These are phyloP conservation scores for Synodontis membranacea DNA, from an alignment of 2,113 vertebrate genomes.

Conservation along the genomic window DNA sequence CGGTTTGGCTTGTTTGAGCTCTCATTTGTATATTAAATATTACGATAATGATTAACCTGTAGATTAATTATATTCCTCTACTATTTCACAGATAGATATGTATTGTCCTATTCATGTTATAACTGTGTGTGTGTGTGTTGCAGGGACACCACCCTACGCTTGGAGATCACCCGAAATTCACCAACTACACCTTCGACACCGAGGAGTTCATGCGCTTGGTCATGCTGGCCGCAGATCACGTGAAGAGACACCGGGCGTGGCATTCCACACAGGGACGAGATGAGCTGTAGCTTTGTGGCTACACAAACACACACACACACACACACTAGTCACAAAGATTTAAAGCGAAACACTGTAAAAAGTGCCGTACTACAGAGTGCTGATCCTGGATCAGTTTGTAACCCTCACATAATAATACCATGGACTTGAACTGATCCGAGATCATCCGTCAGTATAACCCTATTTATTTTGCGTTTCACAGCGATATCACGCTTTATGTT, in stretches of 20 bases:
- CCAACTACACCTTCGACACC: conserved; percentile 93
- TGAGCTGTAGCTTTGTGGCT: conserved; percentile 88
- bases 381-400: not conserved
- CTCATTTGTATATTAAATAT: not conserved
- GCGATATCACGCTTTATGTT: not conserved
- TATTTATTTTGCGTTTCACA: not conserved
- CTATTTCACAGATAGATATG: not conserved
- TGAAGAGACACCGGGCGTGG: conserved; percentile 86
- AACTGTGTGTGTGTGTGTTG: conserved; percentile 22
- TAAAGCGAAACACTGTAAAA: not conserved
- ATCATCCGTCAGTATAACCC: not conserved
- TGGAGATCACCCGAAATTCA: conserved; percentile 96
- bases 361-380: not conserved
- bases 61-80: not conserved
- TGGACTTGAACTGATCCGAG: not conserved
- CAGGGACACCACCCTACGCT: conserved; percentile 97
- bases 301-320: conserved; percentile 10
- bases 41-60: not conserved
- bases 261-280: conserved; percentile 71
- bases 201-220: conserved; percentile 92
- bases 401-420: not conserved
- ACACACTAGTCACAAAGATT: not conserved
- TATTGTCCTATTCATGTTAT: not conserved
- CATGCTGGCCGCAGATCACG: conserved; percentile 81
- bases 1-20: not conserved